Base-by-base conservation (phyloP, 1,140 invertebrate species). In the Diabrotica undecimpunctata region DNA sequence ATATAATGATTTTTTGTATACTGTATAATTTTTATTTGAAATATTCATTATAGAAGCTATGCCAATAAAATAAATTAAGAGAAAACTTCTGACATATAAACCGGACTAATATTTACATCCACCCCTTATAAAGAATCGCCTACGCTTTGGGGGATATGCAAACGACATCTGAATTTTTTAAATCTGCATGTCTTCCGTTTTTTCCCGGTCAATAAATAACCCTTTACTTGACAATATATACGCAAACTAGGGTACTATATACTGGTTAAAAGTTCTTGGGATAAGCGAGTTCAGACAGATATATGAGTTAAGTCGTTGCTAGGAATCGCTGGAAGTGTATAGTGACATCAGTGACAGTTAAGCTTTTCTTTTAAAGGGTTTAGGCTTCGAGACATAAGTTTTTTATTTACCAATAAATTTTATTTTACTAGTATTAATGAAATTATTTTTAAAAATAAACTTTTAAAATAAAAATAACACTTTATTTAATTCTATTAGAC, bases 201-300 rank as follows among this genome's bases (percentile, higher is more conserved):
- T 67, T 65, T 65, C 51, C 50, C 41, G 41, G 5, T 51, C 61
- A 66, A 69, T 66, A 69, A 69, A 69, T 69, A 69, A 69, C 63
- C 55, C 38, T 66, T 36, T 66, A 69, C 66, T 69, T 66, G 67
- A 66, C 64, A 54, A 62, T 63, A 66, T 69, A 66, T 69, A 62
- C 61, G 64, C 56, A 69, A 69, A 66, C 67, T 66, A 64, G 60
- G 67, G 67, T 66, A 66, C 60, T 69, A 66, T 66, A 69, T 69
- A 66, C 67, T 61, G 67, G 55, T 66, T 66, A 66, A 69, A 69
- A 66, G 64, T 69, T 69, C 61, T 66, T 61, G 56, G 67, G 67
- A 69, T 69, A 69, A 69, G 67, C 67, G 67, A 62, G 53, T 54
- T 59, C 56, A 69, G 67, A 69, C 67, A 69, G 67, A 69, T 69